These are phyloP conservation scores for Strigamia maritima DNA, from an alignment of 2,888 invertebrate genomes.

Conservation along the genomic window DNA sequence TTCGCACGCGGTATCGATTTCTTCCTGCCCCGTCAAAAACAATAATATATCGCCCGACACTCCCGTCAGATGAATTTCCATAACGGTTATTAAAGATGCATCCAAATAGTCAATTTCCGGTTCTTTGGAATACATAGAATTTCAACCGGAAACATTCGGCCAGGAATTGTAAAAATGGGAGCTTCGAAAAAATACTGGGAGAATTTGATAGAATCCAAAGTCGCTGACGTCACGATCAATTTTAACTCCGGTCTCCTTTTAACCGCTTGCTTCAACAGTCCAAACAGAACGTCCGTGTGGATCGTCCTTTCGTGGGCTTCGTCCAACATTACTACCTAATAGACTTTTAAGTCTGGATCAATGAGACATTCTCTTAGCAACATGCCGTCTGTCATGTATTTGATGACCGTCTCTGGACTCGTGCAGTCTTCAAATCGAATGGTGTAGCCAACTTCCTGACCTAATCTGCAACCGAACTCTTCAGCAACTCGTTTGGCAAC, in stretches of 20 bases:
- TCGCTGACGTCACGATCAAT: slow-evolving; percentile 97
- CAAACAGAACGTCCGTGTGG: slow-evolving; percentile 97
- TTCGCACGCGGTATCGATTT: slow-evolving; percentile 84
- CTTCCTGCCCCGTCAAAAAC: slow-evolving; percentile 99
- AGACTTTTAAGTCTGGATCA: slow-evolving; percentile 94
- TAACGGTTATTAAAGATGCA: slow-evolving; percentile 91
- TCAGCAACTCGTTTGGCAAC: slow-evolving; percentile 98
- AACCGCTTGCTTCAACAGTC: slow-evolving; percentile 87
- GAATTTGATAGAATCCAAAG: slow-evolving; percentile 98
- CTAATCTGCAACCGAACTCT: slow-evolving; percentile 88
- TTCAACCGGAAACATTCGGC: slow-evolving; percentile 97
- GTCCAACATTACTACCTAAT: slow-evolving; percentile 98
- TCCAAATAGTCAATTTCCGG: too few species aligned
- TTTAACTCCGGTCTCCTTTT: slow-evolving; percentile 85
- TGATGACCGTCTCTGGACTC: slow-evolving; percentile 83
- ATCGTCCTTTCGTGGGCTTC: slow-evolving; percentile 98
- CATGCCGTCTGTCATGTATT: slow-evolving; percentile 99
- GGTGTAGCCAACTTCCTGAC: slow-evolving; percentile 93
- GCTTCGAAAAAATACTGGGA: slow-evolving; percentile 98
- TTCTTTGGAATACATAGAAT: slow-evolving; percentile 78
- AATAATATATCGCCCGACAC: slow-evolving; percentile 88
- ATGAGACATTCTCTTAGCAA: slow-evolving; percentile 89
- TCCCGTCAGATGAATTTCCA: slow-evolving; percentile 92
- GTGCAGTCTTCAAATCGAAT: slow-evolving; percentile 99
- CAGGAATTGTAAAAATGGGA: slow-evolving; percentile 93